Conservation (phyloP, 1,140 invertebrate genomes). For the Drosophila varians region DNA sequence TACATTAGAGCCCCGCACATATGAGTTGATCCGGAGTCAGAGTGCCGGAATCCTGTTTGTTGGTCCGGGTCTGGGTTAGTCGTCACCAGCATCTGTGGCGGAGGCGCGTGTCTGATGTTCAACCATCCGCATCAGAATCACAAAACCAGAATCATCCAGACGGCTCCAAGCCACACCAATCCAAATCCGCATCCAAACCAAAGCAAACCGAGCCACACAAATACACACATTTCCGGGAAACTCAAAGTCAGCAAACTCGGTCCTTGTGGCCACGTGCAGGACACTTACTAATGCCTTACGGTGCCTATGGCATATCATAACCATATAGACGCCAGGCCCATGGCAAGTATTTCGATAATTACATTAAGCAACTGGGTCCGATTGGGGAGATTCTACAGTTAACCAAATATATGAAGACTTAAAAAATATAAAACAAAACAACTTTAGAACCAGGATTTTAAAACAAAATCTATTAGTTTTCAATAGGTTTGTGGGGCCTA, state of each 20-base stretch:
- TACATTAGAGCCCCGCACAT: slow-evolving; percentile 30
- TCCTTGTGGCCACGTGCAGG: slow-evolving; percentile 58
- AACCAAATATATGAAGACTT: no score
- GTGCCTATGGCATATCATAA: slow-evolving; percentile 15
- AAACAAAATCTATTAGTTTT: background rate
- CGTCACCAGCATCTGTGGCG: slow-evolving; percentile 45
- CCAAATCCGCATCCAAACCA: background rate
- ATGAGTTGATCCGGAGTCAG: slow-evolving; percentile 9
- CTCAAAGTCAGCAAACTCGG: slow-evolving; percentile 33
- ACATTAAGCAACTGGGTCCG: slow-evolving; percentile 60
- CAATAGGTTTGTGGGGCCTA: background rate
- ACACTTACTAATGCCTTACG: slow-evolving; percentile 25
- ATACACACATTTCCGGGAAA: slow-evolving; percentile 16
- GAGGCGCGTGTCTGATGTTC: slow-evolving; percentile 28
- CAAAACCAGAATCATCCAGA: slow-evolving; percentile 7
- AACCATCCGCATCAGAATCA: slow-evolving; percentile 2
- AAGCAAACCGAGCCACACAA: slow-evolving; percentile 1
- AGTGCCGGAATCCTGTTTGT: background rate
- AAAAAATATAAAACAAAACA: no score
- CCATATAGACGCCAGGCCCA: slow-evolving; percentile 25
- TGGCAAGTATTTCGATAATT: slow-evolving; percentile 75
- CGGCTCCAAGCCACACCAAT: background rate
- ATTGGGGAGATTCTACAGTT: slow-evolving; percentile 14
- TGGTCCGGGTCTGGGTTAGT: slow-evolving; percentile 2
- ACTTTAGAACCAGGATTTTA: no score